These are phyloP conservation scores for Villa cingulata DNA, from an alignment of 2,888 invertebrate species.

Conservation along the genomic window DNA sequence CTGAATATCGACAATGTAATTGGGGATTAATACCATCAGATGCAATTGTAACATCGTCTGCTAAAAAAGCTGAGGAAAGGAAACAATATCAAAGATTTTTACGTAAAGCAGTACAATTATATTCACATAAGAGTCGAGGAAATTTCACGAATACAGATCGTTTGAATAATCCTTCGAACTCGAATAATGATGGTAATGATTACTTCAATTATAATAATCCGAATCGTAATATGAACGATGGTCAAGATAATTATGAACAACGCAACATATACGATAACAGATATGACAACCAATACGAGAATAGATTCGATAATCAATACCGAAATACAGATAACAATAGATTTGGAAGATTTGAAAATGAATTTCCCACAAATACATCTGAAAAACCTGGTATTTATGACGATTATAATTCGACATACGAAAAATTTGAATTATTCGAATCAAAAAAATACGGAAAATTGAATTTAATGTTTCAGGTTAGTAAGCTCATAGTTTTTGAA, in stretches of 20 bases:
- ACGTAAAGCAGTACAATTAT: conserved; percentile 45
- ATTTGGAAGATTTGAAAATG: conserved; percentile 25
- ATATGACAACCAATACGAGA: conserved; percentile 15
- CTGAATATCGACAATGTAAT: conserved; percentile 60
- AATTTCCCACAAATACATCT: conserved; percentile 21
- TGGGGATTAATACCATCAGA: conserved; percentile 79
- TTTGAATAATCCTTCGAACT: neutral
- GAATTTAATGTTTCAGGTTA: conserved; percentile 67
- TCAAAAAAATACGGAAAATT: conserved; percentile 54
- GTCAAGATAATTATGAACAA: conserved; percentile 12
- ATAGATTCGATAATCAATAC: conserved; percentile 18
- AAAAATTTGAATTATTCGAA: conserved; percentile 59
- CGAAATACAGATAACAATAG: no score
- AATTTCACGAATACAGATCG: conserved; percentile 7
- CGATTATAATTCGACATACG: conserved; percentile 30
- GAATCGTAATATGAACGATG: conserved; percentile 11
- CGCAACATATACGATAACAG: neutral
- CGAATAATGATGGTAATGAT: conserved; percentile 20
- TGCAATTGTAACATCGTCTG: conserved; percentile 76
- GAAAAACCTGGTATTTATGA: conserved; percentile 20
- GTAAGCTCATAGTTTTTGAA: no score
- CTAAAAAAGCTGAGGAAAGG: conserved; percentile 37
- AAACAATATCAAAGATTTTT: conserved; percentile 51
- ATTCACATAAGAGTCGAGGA: conserved; percentile 26
- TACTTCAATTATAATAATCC: conserved; percentile 17